A percentile compares a stretch with the other conserved stretches of the same genome.
phyloP scores from a whole-genome alignment of 2,797 vertebrate species.

The Aldrovandia affinis region DNA sequence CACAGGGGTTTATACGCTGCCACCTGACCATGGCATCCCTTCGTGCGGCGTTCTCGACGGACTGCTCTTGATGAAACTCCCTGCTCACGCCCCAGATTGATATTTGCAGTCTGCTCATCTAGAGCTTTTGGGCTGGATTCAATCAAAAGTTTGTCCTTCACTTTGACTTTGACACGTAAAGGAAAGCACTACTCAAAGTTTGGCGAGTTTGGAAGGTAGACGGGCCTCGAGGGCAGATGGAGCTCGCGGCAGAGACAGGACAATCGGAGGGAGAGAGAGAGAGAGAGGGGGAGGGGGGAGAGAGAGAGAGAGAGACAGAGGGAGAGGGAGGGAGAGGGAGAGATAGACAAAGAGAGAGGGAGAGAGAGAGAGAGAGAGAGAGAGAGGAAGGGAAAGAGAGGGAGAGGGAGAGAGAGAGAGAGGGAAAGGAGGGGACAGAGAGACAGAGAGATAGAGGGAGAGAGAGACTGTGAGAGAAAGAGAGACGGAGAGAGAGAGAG shows the following conservation, averaged over 20 bases:
- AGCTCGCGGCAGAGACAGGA: constrained; percentile 4
- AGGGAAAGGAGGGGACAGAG: too few relatives aligned
- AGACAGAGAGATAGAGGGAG: constrained; percentile 15
- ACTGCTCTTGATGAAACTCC: too few relatives aligned
- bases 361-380: too few relatives aligned
- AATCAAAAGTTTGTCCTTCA: background rate
- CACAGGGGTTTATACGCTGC: background rate
- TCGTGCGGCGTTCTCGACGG: too few relatives aligned
- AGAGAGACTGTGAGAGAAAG: background rate
- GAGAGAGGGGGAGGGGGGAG: too few relatives aligned
- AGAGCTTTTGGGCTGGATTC: background rate
- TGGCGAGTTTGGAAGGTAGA: background rate
- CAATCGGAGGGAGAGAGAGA: constrained; percentile 1
- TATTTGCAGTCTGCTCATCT: too few relatives aligned
- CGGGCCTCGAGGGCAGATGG: background rate
- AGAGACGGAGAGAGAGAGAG: too few relatives aligned
- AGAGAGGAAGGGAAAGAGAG: background rate
- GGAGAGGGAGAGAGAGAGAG: too few relatives aligned
- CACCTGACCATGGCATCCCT: too few relatives aligned
- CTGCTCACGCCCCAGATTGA: too few relatives aligned
- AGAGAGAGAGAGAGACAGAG: too few relatives aligned
- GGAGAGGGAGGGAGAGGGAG: constrained; percentile 15
- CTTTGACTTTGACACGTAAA: background rate
- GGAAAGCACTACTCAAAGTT: background rate
- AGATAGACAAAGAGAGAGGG: background rate